Evolutionary conservation across 2,113 vertebrate species (phyloP).

Genomic region (Cervus canadensis): DNA sequence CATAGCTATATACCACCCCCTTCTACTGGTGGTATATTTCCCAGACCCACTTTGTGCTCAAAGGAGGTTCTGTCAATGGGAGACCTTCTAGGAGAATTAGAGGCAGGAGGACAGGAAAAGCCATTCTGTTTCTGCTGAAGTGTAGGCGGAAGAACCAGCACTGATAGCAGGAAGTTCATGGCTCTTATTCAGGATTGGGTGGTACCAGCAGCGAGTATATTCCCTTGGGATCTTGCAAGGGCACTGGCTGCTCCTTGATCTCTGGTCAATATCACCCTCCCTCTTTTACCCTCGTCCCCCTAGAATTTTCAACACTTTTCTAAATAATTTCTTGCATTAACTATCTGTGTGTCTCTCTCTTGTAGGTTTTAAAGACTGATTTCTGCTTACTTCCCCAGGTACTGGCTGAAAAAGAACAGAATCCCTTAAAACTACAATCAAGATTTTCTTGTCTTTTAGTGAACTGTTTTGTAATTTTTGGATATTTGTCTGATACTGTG

Average conservation of each 20-base stretch:
- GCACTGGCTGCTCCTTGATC: not conserved
- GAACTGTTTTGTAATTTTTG: not conserved
- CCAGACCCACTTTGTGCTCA: not conserved
- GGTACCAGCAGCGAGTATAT: not conserved
- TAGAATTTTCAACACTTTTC: not conserved
- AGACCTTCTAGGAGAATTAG: not conserved
- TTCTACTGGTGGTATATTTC: not conserved
- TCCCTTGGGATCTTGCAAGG: not conserved
- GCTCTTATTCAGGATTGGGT: not conserved
- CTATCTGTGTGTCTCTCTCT: not conserved
- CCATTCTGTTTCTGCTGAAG: not conserved
- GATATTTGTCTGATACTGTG: not conserved
- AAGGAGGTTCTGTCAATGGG: not conserved
- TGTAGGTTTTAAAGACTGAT: not conserved
- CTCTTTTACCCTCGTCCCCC: accelerated
- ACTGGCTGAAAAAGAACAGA: not conserved
- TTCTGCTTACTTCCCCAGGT: not conserved
- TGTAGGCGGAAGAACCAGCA: not conserved
- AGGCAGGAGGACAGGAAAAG: not conserved
- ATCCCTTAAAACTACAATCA: not conserved
- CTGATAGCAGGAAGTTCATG: too few relatives aligned
- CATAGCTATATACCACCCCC: too few relatives aligned
- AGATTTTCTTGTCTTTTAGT: not conserved
- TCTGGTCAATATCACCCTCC: not conserved
- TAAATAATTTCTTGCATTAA: not conserved